A percentile compares a stretch with the other conserved stretches of the same genome.
Conservation (phyloP, 2,113 vertebrate species). For the Cygnus buccinator region DNA sequence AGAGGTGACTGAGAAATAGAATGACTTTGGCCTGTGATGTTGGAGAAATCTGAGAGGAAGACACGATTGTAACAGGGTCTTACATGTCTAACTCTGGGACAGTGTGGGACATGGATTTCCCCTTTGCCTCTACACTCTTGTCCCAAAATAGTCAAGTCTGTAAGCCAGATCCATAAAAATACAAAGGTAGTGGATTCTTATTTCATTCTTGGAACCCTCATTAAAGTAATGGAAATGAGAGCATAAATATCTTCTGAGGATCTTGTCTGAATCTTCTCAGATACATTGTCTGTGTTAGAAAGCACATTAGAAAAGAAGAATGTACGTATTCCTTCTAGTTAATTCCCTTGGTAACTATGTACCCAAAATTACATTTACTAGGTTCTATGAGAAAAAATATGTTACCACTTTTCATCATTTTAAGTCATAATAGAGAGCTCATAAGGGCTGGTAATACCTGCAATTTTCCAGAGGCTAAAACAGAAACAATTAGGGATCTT, state of each 20-base stretch:
- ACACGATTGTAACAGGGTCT: background rate
- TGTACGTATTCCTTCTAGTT: background rate
- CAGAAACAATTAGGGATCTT: background rate
- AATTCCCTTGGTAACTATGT: background rate
- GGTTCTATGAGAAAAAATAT: background rate
- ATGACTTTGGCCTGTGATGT: background rate
- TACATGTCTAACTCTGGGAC: background rate
- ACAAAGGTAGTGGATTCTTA: background rate
- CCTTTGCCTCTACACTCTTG: accelerated
- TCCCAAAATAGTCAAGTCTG: background rate
- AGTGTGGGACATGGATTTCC: background rate
- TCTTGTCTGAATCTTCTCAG: background rate
- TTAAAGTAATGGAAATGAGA: background rate
- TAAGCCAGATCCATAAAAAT: background rate
- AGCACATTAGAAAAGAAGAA: background rate
- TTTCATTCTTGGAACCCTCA: background rate
- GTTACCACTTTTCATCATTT: background rate
- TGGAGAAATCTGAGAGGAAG: background rate
- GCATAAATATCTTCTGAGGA: background rate
- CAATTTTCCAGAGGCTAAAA: background rate
- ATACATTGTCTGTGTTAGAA: background rate
- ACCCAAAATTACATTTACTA: background rate
- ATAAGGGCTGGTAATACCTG: background rate
- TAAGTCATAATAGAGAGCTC: background rate
- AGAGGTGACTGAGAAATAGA: background rate